A percentile compares a stretch with the other conserved stretches of the same genome.
These are phyloP conservation scores for Girardinichthys multiradiatus DNA, from an alignment of 2,113 vertebrate species.

Conservation along the genomic window DNA sequence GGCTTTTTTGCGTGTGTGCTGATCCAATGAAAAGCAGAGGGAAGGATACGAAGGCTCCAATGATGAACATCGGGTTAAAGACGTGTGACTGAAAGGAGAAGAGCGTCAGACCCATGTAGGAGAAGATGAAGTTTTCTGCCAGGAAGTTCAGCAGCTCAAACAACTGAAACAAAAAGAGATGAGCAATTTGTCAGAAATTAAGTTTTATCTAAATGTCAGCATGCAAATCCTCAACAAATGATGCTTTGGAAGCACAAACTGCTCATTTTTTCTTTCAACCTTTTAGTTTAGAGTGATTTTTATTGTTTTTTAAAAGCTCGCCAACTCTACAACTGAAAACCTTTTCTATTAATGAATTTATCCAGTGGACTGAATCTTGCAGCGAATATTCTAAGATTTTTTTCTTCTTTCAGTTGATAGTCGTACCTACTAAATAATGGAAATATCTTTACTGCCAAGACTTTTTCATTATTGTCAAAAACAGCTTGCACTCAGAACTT, in stretches of 20 bases:
- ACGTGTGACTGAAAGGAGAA: constrained; percentile 98
- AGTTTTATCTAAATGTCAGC: background rate
- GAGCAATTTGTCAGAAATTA: background rate
- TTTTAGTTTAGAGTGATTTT: too few relatives aligned
- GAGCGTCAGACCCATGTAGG: constrained; percentile 96
- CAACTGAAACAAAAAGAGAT: constrained; percentile 77
- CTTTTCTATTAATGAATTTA: too few relatives aligned
- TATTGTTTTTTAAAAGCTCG: too few relatives aligned
- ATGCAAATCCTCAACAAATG: background rate
- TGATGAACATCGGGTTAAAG: constrained; percentile 93
- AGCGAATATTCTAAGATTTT: too few relatives aligned
- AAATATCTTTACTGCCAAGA: background rate
- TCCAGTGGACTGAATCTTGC: too few relatives aligned
- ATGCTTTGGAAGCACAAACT: background rate
- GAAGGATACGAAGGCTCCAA: constrained; percentile 96
- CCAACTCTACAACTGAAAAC: too few relatives aligned
- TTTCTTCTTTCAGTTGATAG: too few relatives aligned
- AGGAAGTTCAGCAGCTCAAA: constrained; percentile 98
- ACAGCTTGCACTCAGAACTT: too few relatives aligned
- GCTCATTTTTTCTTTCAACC: background rate
- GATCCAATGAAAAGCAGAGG: background rate
- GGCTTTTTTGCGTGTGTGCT: background rate
- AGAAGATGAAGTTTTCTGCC: constrained; percentile 99
- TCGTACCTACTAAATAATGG: background rate
- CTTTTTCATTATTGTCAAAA: too few relatives aligned